Conservation (phyloP, 2,797 vertebrate genomes). For the Cossypha polioptera region DNA sequence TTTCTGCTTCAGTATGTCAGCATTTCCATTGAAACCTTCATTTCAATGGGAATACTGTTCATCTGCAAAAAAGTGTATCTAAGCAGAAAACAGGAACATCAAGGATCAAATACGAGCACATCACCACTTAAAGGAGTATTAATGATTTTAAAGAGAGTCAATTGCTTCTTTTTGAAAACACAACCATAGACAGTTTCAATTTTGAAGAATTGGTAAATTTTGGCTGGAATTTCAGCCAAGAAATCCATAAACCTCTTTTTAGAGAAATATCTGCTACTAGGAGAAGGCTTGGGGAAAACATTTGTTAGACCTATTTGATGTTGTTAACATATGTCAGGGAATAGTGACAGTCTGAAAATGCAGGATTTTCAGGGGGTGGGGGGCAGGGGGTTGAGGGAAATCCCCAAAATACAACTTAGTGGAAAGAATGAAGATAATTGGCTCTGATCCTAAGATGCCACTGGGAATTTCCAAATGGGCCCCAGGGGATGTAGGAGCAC, state of each 20-base stretch:
- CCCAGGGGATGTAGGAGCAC: not conserved
- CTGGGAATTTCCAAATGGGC: not conserved
- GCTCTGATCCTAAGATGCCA: not conserved
- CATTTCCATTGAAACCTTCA: slow-evolving; percentile 44
- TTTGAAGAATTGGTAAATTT: not conserved
- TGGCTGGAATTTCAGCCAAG: not conserved
- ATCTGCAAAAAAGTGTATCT: slow-evolving; percentile 39
- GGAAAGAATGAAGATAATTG: not conserved
- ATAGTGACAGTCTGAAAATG: not conserved
- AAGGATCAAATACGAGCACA: not conserved
- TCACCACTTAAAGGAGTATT: not conserved
- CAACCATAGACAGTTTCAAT: not conserved
- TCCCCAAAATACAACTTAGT: not conserved
- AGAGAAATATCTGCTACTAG: not conserved
- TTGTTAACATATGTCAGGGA: not conserved
- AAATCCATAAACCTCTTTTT: not conserved
- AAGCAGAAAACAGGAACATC: slow-evolving; percentile 33
- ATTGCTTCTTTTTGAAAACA: not conserved
- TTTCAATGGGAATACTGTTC: slow-evolving; percentile 31
- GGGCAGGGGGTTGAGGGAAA: too few relatives aligned
- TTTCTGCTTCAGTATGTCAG: slow-evolving; percentile 32
- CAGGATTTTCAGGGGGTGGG: rapidly evolving
- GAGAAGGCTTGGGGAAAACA: not conserved
- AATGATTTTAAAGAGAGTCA: not conserved
- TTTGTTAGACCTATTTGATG: not conserved